Evolutionary conservation across 1,140 invertebrate species (phyloP).

Genomic region (Sitodiplosis mosellana): DNA sequence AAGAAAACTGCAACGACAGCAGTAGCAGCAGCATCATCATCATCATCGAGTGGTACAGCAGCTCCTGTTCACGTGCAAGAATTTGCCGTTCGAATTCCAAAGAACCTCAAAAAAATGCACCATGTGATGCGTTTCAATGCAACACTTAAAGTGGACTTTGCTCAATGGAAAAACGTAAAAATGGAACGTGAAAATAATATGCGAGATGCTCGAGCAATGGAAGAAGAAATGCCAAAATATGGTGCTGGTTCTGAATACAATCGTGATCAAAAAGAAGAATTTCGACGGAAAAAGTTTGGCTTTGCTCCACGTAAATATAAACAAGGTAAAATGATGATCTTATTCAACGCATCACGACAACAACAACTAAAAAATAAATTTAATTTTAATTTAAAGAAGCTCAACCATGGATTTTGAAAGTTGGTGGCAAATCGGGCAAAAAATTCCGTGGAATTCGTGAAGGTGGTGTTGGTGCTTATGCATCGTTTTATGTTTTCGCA

Average conservation of each 20-base stretch:
- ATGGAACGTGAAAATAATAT: conserved; percentile 91
- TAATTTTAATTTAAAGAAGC: no score
- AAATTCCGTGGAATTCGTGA: conserved; percentile 85
- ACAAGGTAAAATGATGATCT: conserved; percentile 9
- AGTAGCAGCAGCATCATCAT: no score
- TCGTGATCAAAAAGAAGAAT: conserved; percentile 81
- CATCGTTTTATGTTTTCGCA: conserved; percentile 91
- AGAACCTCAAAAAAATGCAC: conserved; percentile 63
- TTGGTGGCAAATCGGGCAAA: conserved; percentile 76
- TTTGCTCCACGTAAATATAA: conserved; percentile 74
- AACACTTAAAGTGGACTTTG: conserved; percentile 72
- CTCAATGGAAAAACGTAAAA: conserved; percentile 78
- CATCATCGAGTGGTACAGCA: background rate
- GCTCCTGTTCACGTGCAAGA: conserved; percentile 27
- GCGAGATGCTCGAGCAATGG: conserved; percentile 66
- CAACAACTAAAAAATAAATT: no score
- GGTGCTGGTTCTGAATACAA: conserved; percentile 72
- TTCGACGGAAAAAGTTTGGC: conserved; percentile 81
- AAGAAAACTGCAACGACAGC: no score
- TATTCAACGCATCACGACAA: no score
- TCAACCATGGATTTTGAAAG: conserved; percentile 91
- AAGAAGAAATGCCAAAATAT: conserved; percentile 83
- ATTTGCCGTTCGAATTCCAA: conserved; percentile 57
- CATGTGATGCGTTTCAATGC: conserved; percentile 88
- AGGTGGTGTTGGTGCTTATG: conserved; percentile 86